Base-by-base conservation (phyloP, 37 sponge, comb jelly and placozoan species). In the Aphrocallistes beatrix region DNA sequence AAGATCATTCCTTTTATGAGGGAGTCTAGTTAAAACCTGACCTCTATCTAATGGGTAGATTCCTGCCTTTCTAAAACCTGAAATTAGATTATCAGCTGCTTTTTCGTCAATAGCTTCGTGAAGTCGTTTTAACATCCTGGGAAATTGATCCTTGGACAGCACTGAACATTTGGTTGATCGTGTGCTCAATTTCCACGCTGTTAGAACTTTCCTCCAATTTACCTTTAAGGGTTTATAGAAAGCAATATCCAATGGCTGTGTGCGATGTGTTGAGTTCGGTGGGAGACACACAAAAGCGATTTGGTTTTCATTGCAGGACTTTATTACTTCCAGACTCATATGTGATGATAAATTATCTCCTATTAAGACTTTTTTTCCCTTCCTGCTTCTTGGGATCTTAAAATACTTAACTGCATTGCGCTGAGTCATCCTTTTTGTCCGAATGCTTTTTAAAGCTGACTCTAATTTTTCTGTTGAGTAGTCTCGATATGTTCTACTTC, bases 121-220 rank as follows among this genome's bases (percentile, higher is more conserved):
- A 60, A 60, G 75, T 13, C 75, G 8, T 13, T 60, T 60, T 60
- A 60, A 60, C 34, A 25, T 19, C 75, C 75, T 60, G 75, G 75
- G 75, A 60, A 60, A 60, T 60, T 60, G 75, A 60, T 60, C 75
- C 75, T 60, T 60, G 25, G 25, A 60, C 75, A 60, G 10, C 34
- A 60, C 8, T 60, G 75, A 60, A 60, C 32, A 60, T 3, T 60
- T 19, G 25, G 21, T 13, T 32, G 75, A 60, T 60, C 75, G 75
- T 60, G 75, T 28, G n/a, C 75, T 60, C 75, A 60, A 60, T 60
- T 60, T 60, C 75, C 75, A 60, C 1, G 75, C 75, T 60, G 75
- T 60, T 3, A 60, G 75, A 60, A 60, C 75, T 13, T 60, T 3
- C 75, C 75, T 19, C 75, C 75, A 60, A 3, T 60, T 60, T 60